Evolutionary conservation across 1,140 invertebrate genomes (phyloP), one percentile per base, ranked within the genome.

Genomic region (Nasonia vitripennis): DNA sequence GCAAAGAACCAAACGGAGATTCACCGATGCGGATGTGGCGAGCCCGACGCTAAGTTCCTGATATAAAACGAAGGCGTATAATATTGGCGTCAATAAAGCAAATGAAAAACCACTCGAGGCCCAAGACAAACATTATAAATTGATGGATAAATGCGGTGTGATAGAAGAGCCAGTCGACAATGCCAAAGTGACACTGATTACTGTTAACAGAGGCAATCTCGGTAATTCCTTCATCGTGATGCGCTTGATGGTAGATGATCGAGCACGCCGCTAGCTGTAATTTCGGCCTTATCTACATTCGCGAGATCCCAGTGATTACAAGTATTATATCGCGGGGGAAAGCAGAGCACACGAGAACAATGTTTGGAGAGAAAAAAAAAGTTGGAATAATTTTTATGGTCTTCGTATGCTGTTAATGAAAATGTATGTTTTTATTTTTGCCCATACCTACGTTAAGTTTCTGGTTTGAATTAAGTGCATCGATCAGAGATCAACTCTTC

Each of bases 101-200:
- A 71, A 71, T 71, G 68, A 27, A 31, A 71, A 71, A 71, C 23
- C 10, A 34, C 68, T 71, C 23, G 55, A 71, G 27, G 23, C 27
- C 31, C 68, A 34, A 17, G 2, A 7, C 11, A 51, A 78, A 78
- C 45, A 78, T 51, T 78, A 31, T 78, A 78, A 78, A 78, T 78
- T 78, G 75, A 78, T 78, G 45, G 41, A 34, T 31, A n/a, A 62
- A 62, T 27, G 27, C 77, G 77, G 23, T 23, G 34, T 45, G 73
- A 31, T 37, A 23, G 2, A 37, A 34, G 71, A 31, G 14, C 37
- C n/a, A 11, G 48, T 31, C 6, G n/a, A 78, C 77, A 78, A 78
- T 62, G 51, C 77, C 48, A 78, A 34, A 62, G 27, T 78, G 77
- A 78, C 31, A 78, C 48, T 67, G 77, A 78, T 78, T 78, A 78